Percentiles rank a stretch among this genome's conserved stretches.
These are phyloP conservation scores for Zaprionus camerounensis DNA, from an alignment of 1,140 invertebrate species.

Conservation along the genomic window DNA sequence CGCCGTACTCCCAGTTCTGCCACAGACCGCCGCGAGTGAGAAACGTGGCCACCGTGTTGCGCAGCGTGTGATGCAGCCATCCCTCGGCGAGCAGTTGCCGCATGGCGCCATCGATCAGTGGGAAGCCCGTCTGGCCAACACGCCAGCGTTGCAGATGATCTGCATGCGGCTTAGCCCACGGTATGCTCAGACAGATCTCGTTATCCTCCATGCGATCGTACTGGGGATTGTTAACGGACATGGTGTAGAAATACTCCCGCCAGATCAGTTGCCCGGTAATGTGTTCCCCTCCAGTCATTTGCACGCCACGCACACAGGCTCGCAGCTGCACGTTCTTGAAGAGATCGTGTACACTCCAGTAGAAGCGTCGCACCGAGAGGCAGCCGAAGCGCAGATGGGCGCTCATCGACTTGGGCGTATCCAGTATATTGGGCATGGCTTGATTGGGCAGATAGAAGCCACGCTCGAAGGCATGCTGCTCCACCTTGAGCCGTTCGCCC, in stretches of 20 bases:
- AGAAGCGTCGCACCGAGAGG: slow-evolving; percentile 87
- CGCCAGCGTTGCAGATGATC: slow-evolving; percentile 87
- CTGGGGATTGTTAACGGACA: slow-evolving; percentile 88
- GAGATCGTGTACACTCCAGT: slow-evolving; percentile 88
- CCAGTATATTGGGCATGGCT: slow-evolving; percentile 88
- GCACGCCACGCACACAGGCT: slow-evolving; percentile 71
- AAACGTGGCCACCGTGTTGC: slow-evolving; percentile 90
- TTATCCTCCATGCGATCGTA: slow-evolving; percentile 90
- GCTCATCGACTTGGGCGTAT: slow-evolving; percentile 88
- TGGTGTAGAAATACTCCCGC: slow-evolving; percentile 92
- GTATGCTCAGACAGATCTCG: slow-evolving; percentile 90
- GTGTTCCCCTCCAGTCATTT: slow-evolving; percentile 75
- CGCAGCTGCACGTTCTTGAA: slow-evolving; percentile 86
- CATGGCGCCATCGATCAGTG: slow-evolving; percentile 91
- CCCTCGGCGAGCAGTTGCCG: slow-evolving; percentile 86
- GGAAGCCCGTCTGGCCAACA: slow-evolving; percentile 89
- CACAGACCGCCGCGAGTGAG: slow-evolving; percentile 90
- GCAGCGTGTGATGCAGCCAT: slow-evolving; percentile 90
- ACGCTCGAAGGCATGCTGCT: slow-evolving; percentile 86
- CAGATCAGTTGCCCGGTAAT: slow-evolving; percentile 90
- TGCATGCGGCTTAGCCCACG: slow-evolving; percentile 87
- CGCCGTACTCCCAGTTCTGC: slow-evolving; percentile 89
- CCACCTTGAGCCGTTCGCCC: slow-evolving; percentile 85
- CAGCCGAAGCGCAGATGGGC: slow-evolving; percentile 89
- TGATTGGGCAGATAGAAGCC: slow-evolving; percentile 89